These are phyloP conservation scores for Heliopora coerulea DNA, from an alignment of 92 coral and sea anemone species.

Conservation along the genomic window DNA sequence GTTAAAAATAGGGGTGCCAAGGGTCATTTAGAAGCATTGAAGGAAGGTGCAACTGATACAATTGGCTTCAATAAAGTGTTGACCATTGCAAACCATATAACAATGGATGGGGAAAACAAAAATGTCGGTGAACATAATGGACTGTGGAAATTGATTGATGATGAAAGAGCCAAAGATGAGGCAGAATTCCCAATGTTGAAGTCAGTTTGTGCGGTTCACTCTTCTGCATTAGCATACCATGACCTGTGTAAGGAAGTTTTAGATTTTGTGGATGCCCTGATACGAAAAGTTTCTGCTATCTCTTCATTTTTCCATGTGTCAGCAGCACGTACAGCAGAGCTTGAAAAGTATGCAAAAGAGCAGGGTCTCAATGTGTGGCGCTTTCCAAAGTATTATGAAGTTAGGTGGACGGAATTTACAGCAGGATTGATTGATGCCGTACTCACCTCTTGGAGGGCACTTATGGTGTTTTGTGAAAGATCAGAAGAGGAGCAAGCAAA, in stretches of 20 bases:
- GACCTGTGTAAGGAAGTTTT: constrained; percentile 13
- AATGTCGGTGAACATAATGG: constrained; percentile 18
- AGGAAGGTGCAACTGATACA: constrained; percentile 22
- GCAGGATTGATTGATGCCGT: neutral
- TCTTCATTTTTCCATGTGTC: constrained; percentile 29
- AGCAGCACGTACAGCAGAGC: constrained; percentile 21
- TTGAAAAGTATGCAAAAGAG: constrained; percentile 16
- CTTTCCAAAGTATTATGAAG: constrained; percentile 7
- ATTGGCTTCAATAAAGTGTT: constrained; percentile 21
- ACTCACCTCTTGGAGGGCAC: constrained; percentile 14
- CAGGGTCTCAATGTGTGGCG: constrained; percentile 2
- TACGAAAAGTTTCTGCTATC: constrained; percentile 23
- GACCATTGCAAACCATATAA: constrained; percentile 22
- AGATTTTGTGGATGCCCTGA: constrained; percentile 14
- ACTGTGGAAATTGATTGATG: no score
- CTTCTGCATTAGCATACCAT: constrained; percentile 18
- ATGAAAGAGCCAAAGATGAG: constrained; percentile 19
- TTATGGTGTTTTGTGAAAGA: neutral
- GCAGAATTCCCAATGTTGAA: constrained; percentile 10
- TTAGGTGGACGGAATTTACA: constrained; percentile 21
- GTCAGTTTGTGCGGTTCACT: constrained; percentile 33
- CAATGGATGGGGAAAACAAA: constrained; percentile 32
- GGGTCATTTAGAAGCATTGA: constrained; percentile 24
- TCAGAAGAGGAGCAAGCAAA: neutral
- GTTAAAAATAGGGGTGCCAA: constrained; percentile 10